Base-by-base conservation (phyloP, 2,797 vertebrate species). In the Tympanoctomys barrerae region DNA sequence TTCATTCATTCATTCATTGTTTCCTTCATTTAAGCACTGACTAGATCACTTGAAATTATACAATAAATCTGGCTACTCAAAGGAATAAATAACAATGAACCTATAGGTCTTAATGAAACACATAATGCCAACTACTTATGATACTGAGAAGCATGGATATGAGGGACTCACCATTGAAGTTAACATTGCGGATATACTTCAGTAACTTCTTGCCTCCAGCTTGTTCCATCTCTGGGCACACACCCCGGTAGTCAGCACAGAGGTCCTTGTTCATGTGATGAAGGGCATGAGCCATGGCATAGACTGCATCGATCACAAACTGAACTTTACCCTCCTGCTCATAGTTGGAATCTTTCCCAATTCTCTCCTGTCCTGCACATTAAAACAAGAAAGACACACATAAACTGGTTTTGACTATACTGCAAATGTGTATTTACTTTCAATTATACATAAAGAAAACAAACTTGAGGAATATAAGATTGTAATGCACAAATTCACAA, bases 301-400 rank as follows among this genome's bases (percentile, higher is more conserved):
- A 99, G 87, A 99, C 99, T 0, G 99, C 99, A 0, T 99, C 99
- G 36, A 99, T 99, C 97, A 99, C 99, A n/a, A 99, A 99, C 98
- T 99, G 99, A 90, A 99, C 99, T 98, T 99, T 99, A 54, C 99
- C 99, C 94, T 99, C 99, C 98, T 99, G 99, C 98, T 99, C 99
- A 31, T 99, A 99, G 96, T 98, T 99, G 22, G 99, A 99, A 98
- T 99, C 99, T 33, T 98, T 99, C 84, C 99, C 99, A 71, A 99
- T 99, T 91, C 99, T 98, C 98, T 99, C 99, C 98, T 99, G 99
- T 83, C 99, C 99, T 99, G 98, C 97, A 98, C 49, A 80, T 86
- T 24, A 79, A 94, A 96, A 96, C 52, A 68, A 93, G 70, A 77
- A 71, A 88, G 21, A 89, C 18, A 97, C 14, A 59, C 22, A 95